Conservation (phyloP, 2,113 vertebrate genomes). For the Cavia aperea region DNA sequence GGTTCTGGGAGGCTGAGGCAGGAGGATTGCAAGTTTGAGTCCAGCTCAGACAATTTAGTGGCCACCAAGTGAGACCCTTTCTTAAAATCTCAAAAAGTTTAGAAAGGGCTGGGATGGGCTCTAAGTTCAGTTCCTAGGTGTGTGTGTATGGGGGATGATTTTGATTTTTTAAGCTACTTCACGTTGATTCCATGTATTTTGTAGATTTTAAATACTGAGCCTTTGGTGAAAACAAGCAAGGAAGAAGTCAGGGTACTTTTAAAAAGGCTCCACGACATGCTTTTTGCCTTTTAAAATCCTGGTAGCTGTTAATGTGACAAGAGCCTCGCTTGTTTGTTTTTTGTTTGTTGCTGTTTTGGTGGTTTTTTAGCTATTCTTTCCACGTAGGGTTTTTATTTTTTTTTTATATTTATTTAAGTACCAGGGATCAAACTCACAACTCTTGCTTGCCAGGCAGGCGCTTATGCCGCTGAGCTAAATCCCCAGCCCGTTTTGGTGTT, state of each 20-base stretch:
- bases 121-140: neutral
- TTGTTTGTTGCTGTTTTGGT: neutral
- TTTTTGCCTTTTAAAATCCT: neutral
- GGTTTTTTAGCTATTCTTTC: too few species aligned
- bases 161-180: neutral
- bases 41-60: neutral
- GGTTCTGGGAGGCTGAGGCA: neutral
- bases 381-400: too few species aligned
- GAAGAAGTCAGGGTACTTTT: neutral
- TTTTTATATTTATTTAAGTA: too few species aligned
- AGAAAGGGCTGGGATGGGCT: neutral
- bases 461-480: too few species aligned
- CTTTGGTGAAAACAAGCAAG: neutral
- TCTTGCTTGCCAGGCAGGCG: too few species aligned
- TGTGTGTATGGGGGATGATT: neutral
- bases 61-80: neutral
- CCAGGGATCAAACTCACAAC: too few species aligned
- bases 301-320: neutral
- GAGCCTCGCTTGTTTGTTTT: neutral
- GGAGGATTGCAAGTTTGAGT: neutral
- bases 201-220: conserved; percentile 8
- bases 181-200: neutral
- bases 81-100: neutral
- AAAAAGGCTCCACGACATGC: neutral
- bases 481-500: neutral